These are phyloP conservation scores for Fukomys damarensis DNA, from an alignment of 2,113 vertebrate genomes.

Conservation along the genomic window DNA sequence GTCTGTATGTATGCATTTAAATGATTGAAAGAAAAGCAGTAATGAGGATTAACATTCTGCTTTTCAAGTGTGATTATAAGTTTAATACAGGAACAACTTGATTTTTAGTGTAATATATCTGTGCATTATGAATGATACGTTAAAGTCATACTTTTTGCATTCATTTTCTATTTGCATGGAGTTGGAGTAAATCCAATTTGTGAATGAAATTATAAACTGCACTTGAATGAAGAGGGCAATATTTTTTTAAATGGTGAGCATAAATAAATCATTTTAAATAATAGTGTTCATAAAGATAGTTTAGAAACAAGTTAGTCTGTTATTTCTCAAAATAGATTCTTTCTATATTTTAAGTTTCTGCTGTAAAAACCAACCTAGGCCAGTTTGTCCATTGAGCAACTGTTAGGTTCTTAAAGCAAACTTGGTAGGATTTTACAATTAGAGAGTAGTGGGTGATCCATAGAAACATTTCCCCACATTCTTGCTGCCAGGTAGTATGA, in stretches of 20 bases:
- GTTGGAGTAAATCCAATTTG: slow-evolving; percentile 37
- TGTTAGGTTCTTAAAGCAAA: slow-evolving; percentile 7
- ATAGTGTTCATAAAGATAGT: slow-evolving; percentile 40
- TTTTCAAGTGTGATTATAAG: slow-evolving; percentile 62
- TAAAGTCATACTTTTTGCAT: slow-evolving; percentile 41
- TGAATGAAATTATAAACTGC: slow-evolving; percentile 46
- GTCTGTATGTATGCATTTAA: slow-evolving; percentile 46
- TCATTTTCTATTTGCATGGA: slow-evolving; percentile 56
- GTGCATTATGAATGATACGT: slow-evolving; percentile 36
- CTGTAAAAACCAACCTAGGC: slow-evolving; percentile 22
- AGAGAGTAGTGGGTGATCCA: slow-evolving; percentile 20
- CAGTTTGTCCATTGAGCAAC: not conserved
- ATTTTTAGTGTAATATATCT: slow-evolving; percentile 51
- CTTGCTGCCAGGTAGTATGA: not conserved
- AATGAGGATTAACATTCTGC: not conserved
- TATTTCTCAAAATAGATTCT: slow-evolving; percentile 27
- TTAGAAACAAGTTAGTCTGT: slow-evolving; percentile 11
- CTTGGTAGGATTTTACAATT: not conserved
- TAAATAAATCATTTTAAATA: slow-evolving; percentile 30
- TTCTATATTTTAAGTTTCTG: slow-evolving; percentile 43
- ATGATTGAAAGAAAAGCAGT: slow-evolving; percentile 56
- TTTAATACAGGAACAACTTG: slow-evolving; percentile 60
- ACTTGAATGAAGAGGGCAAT: slow-evolving; percentile 34
- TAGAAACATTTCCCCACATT: not conserved
- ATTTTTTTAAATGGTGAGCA: slow-evolving; percentile 35